Evolutionary conservation across 2,888 invertebrate species (phyloP).

Genomic region (Oscheius sp.): DNA sequence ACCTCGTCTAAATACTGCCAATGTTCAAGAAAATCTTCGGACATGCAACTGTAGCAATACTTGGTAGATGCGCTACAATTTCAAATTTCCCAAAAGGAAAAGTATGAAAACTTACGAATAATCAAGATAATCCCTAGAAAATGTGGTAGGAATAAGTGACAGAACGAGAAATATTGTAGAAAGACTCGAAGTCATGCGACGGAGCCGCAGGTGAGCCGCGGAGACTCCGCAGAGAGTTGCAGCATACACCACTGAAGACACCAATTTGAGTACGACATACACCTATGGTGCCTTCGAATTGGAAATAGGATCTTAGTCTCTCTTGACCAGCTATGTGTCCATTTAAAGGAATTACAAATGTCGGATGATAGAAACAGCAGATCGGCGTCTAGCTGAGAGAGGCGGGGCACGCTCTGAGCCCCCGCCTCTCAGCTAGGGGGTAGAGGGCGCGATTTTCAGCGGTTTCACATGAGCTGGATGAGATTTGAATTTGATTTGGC

Average conservation of each 20-base stretch:
- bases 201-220: slow-evolving; percentile 33
- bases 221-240: slow-evolving; percentile 22
- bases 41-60: slow-evolving; percentile 72
- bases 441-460: slow-evolving; percentile 35
- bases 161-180: slow-evolving; percentile 7
- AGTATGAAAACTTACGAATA: slow-evolving; percentile 1
- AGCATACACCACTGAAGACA: slow-evolving; percentile 26
- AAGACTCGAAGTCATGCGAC: slow-evolving; percentile 34
- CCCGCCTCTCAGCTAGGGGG: slow-evolving; percentile 34
- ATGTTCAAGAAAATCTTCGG: slow-evolving; percentile 68
- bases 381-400: slow-evolving; percentile 30
- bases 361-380: slow-evolving; percentile 33
- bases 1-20: slow-evolving; percentile 71
- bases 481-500: slow-evolving; percentile 36
- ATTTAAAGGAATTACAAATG: slow-evolving; percentile 27
- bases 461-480: slow-evolving; percentile 37
- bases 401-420: slow-evolving; percentile 20
- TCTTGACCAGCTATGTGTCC: slow-evolving; percentile 15
- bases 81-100: not conserved
- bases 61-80: not conserved
- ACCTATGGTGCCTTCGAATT: slow-evolving; percentile 19
- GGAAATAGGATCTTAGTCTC: not conserved
- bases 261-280: slow-evolving; percentile 33
- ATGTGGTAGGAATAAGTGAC: slow-evolving; percentile 12
- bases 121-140: slow-evolving; percentile 13